Percentiles rank a stretch among this genome's conserved stretches.
phyloP scores from a whole-genome alignment of 2,113 vertebrate species.

The Hemibagrus wyckioides region DNA sequence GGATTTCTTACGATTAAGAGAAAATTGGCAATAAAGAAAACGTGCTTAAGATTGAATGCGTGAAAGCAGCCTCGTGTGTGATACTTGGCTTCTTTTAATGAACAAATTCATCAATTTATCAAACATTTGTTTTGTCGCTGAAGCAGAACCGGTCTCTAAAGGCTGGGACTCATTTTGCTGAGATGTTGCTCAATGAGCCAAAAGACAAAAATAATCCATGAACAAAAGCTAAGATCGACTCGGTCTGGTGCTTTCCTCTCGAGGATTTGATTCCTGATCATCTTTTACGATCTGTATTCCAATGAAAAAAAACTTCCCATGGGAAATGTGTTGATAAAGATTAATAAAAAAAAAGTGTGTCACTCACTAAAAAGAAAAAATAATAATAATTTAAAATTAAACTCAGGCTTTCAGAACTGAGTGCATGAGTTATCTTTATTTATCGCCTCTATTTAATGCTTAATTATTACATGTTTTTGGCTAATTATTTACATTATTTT shows the following conservation, averaged over 20 bases:
- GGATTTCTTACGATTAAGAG: background rate
- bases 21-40: background rate
- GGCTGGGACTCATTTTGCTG: background rate
- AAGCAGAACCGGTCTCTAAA: background rate
- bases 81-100: background rate
- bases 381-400: background rate
- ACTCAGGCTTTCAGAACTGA: conserved; percentile 65
- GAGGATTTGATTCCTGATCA: conserved; percentile 7
- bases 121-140: background rate
- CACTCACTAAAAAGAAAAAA: background rate
- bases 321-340: conserved; percentile 7
- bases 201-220: conserved; percentile 17
- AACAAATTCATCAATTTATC: conserved; percentile 2
- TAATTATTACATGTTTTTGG: conserved; percentile 44
- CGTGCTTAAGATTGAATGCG: background rate
- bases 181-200: background rate
- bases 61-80: background rate
- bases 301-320: background rate
- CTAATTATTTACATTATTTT: conserved; percentile 40
- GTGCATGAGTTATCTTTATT: conserved; percentile 70
- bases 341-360: background rate
- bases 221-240: conserved; percentile 13
- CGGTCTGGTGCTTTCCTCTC: background rate
- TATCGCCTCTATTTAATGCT: conserved; percentile 37
- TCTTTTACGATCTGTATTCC: background rate